These are phyloP conservation scores for Kryptopterus vitreolus DNA, from an alignment of 2,797 vertebrate genomes.

Conservation along the genomic window DNA sequence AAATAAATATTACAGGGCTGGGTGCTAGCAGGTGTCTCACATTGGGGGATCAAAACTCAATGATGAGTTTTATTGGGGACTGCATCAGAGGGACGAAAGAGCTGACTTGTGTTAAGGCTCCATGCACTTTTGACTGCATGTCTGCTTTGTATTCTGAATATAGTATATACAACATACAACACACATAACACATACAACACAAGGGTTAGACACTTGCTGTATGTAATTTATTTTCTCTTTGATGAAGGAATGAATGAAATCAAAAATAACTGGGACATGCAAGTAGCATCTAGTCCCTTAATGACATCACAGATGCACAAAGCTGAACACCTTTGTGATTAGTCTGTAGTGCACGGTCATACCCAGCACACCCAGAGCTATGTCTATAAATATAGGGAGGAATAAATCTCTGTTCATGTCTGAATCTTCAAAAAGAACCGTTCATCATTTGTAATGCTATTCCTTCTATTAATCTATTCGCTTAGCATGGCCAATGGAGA, in stretches of 20 bases:
- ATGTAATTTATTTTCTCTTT: neutral
- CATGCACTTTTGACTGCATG: too few relatives aligned
- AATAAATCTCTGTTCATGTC: neutral
- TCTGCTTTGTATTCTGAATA: too few relatives aligned
- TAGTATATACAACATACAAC: neutral
- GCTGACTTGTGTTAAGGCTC: too few relatives aligned
- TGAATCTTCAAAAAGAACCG: neutral
- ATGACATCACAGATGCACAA: conserved; percentile 19
- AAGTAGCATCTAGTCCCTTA: neutral
- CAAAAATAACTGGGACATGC: neutral
- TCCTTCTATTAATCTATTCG: conserved; percentile 45
- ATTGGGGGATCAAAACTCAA: too few relatives aligned
- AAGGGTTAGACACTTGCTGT: neutral
- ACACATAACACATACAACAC: neutral
- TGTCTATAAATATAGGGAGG: conserved; percentile 21
- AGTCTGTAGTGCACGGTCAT: neutral
- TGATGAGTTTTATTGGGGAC: too few relatives aligned
- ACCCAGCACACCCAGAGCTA: neutral
- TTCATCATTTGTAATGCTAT: conserved; percentile 32
- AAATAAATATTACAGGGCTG: too few relatives aligned
- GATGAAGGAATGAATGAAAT: neutral
- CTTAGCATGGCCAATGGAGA: conserved; percentile 42
- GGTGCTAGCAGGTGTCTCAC: too few relatives aligned
- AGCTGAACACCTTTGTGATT: conserved; percentile 9
- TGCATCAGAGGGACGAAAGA: too few relatives aligned